Percentiles rank a stretch among this genome's conserved stretches.
These are phyloP conservation scores for Hypothenemus hampei DNA, from an alignment of 1,140 invertebrate species.

Conservation along the genomic window DNA sequence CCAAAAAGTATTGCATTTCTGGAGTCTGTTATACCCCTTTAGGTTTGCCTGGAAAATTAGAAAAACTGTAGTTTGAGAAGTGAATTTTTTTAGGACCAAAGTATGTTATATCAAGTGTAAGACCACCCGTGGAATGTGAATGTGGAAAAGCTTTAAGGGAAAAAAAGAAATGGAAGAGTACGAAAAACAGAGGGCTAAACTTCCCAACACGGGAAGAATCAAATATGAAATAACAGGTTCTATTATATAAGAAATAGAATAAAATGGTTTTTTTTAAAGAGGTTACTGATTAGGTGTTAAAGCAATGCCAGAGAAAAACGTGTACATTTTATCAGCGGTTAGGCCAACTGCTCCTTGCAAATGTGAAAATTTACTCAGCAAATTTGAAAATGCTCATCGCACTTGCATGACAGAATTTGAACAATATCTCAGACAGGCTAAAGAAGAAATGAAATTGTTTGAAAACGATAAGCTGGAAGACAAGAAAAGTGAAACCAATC, in stretches of 20 bases:
- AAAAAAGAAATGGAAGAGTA: constrained; percentile 22
- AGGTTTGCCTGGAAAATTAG: constrained; percentile 6
- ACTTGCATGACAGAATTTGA: constrained; percentile 32
- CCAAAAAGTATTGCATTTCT: constrained; percentile 15
- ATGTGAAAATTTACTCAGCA: constrained; percentile 33
- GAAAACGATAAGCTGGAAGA: no score
- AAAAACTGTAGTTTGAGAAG: neutral
- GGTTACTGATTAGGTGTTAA: constrained; percentile 30
- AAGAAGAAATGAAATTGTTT: constrained; percentile 1
- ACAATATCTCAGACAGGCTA: constrained; percentile 31
- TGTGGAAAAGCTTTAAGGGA: constrained; percentile 20
- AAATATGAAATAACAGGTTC: constrained; percentile 36
- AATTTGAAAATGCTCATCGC: constrained; percentile 31
- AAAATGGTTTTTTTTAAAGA: neutral
- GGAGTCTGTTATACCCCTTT: constrained; percentile 18
- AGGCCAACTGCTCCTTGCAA: constrained; percentile 27
- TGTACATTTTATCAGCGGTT: constrained; percentile 34
- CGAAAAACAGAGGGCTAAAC: constrained; percentile 28
- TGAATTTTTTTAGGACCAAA: constrained; percentile 15
- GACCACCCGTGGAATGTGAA: constrained; percentile 22
- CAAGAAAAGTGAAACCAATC: no score
- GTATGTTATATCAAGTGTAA: constrained; percentile 26
- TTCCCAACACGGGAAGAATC: constrained; percentile 32
- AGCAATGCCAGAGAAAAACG: constrained; percentile 34
- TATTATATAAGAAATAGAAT: no score